Conservation (phyloP, 2,113 vertebrate genomes). For the Aramus guarauna region DNA sequence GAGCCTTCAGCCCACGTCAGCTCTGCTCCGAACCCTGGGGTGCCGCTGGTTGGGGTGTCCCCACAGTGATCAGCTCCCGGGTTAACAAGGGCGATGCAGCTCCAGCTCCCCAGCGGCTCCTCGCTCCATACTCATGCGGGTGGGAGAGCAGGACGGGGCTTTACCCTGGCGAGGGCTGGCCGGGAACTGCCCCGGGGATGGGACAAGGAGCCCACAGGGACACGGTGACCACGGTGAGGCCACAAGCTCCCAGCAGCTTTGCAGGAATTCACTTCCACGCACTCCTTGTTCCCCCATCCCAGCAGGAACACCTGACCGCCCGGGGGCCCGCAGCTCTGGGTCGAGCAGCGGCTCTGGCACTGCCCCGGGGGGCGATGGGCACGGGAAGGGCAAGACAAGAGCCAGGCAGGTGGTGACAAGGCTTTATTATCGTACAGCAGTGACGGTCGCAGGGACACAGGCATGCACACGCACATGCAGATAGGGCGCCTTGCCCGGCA, state of each 20-base stretch:
- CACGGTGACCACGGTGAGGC: rapidly evolving
- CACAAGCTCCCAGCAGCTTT: not conserved
- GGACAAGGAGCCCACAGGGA: not conserved
- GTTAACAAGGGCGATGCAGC: rapidly evolving
- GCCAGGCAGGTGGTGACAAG: not conserved
- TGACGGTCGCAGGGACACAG: not conserved
- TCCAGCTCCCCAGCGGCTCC: not conserved
- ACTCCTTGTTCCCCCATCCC: not conserved
- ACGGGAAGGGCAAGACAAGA: not conserved
- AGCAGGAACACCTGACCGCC: rapidly evolving
- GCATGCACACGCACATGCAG: slow-evolving; percentile 7
- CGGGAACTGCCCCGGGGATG: not conserved
- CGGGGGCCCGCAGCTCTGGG: not conserved
- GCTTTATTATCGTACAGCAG: slow-evolving; percentile 52
- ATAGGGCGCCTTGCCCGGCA: not conserved
- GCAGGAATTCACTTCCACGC: rapidly evolving
- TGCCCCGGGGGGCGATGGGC: not conserved
- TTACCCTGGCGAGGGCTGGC: rapidly evolving
- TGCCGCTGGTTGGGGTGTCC: not conserved
- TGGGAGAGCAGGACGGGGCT: not conserved
- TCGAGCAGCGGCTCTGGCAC: rapidly evolving
- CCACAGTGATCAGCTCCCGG: rapidly evolving
- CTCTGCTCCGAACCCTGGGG: not conserved
- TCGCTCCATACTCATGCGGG: rapidly evolving
- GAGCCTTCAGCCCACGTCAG: rapidly evolving